Conservation (phyloP, 2,797 vertebrate species). For the Arnoldichthys spilopterus region DNA sequence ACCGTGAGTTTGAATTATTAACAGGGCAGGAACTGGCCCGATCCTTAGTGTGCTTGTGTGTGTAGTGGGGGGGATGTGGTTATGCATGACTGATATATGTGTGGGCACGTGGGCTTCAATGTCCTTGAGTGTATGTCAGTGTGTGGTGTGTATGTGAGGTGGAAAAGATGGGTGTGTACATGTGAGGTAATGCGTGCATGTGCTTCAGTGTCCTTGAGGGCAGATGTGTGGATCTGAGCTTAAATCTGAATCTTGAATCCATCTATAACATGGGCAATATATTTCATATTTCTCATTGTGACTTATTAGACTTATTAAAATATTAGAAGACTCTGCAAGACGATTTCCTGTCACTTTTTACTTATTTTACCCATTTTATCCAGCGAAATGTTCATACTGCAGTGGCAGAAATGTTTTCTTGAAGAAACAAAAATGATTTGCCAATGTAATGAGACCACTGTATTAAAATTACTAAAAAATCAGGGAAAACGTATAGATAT, state of each 20-base stretch:
- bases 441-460: too few relatives aligned
- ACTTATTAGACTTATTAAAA: too few relatives aligned
- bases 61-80: neutral
- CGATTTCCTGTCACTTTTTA: too few relatives aligned
- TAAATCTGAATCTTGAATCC: neutral
- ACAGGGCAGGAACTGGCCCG: constrained; percentile 15
- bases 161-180: neutral
- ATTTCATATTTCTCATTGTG: too few relatives aligned
- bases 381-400: too few relatives aligned
- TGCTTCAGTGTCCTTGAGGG: constrained; percentile 9
- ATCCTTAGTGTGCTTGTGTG: neutral
- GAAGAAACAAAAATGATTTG: too few relatives aligned
- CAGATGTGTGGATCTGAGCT: neutral
- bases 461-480: too few relatives aligned
- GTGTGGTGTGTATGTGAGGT: neutral
- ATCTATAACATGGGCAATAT: too few relatives aligned
- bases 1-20: constrained; percentile 39
- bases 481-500: too few relatives aligned
- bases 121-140: constrained; percentile 8
- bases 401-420: too few relatives aligned
- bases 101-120: constrained; percentile 13
- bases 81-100: constrained; percentile 25
- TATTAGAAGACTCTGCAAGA: too few relatives aligned
- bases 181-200: neutral
- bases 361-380: too few relatives aligned